Base-by-base conservation (phyloP, 1,140 invertebrate species). In the Euwallacea fornicatus region DNA sequence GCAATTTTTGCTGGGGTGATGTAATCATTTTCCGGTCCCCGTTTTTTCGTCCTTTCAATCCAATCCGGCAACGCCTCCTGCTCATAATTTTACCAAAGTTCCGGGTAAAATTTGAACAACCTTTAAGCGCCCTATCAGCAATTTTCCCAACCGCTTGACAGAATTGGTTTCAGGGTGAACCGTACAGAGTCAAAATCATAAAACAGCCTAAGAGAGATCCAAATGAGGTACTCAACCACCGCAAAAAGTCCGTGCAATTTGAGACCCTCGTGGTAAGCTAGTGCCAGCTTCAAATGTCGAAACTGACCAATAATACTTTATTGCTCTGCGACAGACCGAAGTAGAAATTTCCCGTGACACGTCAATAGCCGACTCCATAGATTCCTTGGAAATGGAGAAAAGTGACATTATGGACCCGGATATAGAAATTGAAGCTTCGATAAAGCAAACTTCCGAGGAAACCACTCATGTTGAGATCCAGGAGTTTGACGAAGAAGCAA, bases 141-240 rank as follows among this genome's bases (percentile, higher is more conserved):
- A 33, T 33, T 33, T 33, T 33, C 21, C 21, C 1, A 56, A 7
- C 55, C 6, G 16, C 21, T n/a, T 33, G 3, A 64, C 62, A 11
- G 62, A 61, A 9, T 50, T 64, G 46, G 33, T 76, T 76, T 60
- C 47, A 78, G 77, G 66, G 61, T 2, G 73, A 78, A 41, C 77
- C 80, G 0, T 86, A 86, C 70, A 82, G 68, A 71, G 84, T 85
- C 6, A 77, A 85, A 4, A 86, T 86, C 44, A 83, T 83, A 60
- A 86, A 85, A 69, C 84, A 84, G 65, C 78, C 81, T 7, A 83
- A 78, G 63, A 82, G 81, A 50, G 81, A 73, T 66, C 67, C 74
- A 55, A 64, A 64, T 8, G 55, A 55, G 8, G 69, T 71, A 2
- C 62, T 71, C 15, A 65, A 69, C 60, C 13, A 72, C 56, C 13